Base-by-base conservation (phyloP, 2,113 vertebrate species). In the Haemorhous mexicanus region DNA sequence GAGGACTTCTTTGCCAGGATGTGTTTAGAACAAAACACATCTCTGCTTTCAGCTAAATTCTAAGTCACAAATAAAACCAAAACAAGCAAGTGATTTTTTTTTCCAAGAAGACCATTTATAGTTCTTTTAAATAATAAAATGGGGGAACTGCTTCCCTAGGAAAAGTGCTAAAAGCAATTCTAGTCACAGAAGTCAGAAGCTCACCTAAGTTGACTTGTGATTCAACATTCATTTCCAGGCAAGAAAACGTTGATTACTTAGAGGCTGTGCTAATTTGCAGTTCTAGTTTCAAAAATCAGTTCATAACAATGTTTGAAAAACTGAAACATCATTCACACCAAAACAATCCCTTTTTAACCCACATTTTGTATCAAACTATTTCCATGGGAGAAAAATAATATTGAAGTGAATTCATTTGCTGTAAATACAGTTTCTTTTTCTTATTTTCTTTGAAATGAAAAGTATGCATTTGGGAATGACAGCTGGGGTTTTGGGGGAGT, bases 401-500 rank as follows among this genome's bases (percentile, higher is more conserved):
- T 22, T 39, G 41, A 89, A 84, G 13, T 12, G 7, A 76, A 72
- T 26, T 0, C 23, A 44, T 68, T 76, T 72, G 11, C 47, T 74
- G 17, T 75, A 50, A 80, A 55, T 41, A 62, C 6, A 61, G 8
- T 15, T 49, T n/a, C 1, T 75, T 72, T 63, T 58, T 56, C 44
- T 81, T 64, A 11, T 55, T 73, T 81, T 69, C 11, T 32, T 77
- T 77, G 37, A 77, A 55, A 77, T 50, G 3, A 81, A 66, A 72
- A 80, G 17, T 9, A 13, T 37, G 8, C 12, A 16, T 44, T 76
- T 80, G 44, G 53, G 62, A 87, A 73, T 43, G 30, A 26, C 43
- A 78, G 27, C 11, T 53, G 47, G 8, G 0, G 5, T 75, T 70
- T 47, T 0, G 5, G 8, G 16, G 16, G 6, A 2, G 2, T 32